Base-by-base conservation (phyloP, 2,888 invertebrate genomes). In the Unio delphinus region DNA sequence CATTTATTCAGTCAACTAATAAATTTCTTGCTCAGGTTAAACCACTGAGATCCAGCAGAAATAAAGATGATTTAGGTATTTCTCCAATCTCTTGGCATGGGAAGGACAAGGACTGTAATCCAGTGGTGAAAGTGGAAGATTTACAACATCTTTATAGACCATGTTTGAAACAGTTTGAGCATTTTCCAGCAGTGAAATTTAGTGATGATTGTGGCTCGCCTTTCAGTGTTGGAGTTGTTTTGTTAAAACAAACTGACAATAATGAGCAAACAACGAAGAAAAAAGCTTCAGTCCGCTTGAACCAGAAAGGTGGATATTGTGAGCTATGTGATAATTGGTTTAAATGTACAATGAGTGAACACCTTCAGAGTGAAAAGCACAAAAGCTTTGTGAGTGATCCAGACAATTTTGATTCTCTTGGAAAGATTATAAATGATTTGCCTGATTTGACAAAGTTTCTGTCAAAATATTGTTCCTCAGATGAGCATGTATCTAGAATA, bases 241-340 rank as follows among this genome's bases (percentile, higher is more conserved):
- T 81, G 56, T 67, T 66, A 11, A 76, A 76, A 59, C 72, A 69
- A 28, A 65, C 55, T 57, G 70, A 69, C 57, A 74, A 73, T 45
- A 66, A 68, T 18, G 75, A 79, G 56, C 70, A 77, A 26, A 72
- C 72, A 34, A 76, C 77, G 60, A 73, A 75, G 56, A 79, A 73
- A 56, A 67, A 73, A 34, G 55, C 67, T 63, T 67, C 68, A 17
- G 66, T 67, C 5, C 63, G 66, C 1, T 55, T 72, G 34, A 18
- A 8, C 5, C 63, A 68, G 15, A 77, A 70, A 61, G 79, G 79
- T 26, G 81, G 80, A 2, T 81, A 75, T 61, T 81, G 81, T 77
- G 81, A 81, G 59, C 76, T 78, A 15, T 81, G 81, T 73, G 77
- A 81, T 68, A 75, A 80, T 58, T 81, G 81, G 81, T 81, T 75